phyloP scores from a whole-genome alignment of 2,797 vertebrate species.

The Anguilla megastoma region DNA sequence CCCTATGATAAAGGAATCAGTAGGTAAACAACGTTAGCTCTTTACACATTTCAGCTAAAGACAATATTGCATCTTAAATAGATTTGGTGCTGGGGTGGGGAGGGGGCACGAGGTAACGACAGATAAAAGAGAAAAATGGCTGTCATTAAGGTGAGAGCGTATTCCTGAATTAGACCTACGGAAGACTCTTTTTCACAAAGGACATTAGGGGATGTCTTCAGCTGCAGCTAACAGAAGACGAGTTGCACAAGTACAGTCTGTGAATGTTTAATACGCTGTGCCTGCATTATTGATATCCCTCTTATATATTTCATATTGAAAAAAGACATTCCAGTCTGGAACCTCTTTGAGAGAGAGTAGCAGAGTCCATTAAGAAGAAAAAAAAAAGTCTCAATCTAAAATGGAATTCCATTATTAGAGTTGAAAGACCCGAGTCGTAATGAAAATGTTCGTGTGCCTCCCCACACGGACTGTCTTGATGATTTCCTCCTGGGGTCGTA shows the following conservation, averaged over 20 bases:
- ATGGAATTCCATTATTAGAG: slow-evolving; percentile 18
- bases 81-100: slow-evolving; percentile 11
- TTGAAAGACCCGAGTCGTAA: neutral
- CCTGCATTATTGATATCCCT: slow-evolving; percentile 72
- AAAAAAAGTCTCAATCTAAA: neutral
- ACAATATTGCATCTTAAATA: slow-evolving; percentile 34
- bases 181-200: slow-evolving; percentile 37
- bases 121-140: slow-evolving; percentile 37
- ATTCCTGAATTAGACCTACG: slow-evolving; percentile 40
- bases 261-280: slow-evolving; percentile 51
- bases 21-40: neutral
- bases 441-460: neutral
- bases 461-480: neutral
- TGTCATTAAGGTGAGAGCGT: slow-evolving; percentile 40
- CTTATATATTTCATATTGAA: slow-evolving; percentile 52
- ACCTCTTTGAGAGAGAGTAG: slow-evolving; percentile 35
- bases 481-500: neutral
- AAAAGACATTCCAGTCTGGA: slow-evolving; percentile 64
- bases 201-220: slow-evolving; percentile 46
- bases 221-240: slow-evolving; percentile 41
- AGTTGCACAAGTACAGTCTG: slow-evolving; percentile 37
- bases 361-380: slow-evolving; percentile 29
- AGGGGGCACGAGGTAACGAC: neutral
- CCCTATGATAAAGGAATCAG: neutral
- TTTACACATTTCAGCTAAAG: slow-evolving; percentile 19